These are phyloP conservation scores for Octonoba sinensis DNA, from an alignment of 2,888 invertebrate genomes.

Conservation along the genomic window DNA sequence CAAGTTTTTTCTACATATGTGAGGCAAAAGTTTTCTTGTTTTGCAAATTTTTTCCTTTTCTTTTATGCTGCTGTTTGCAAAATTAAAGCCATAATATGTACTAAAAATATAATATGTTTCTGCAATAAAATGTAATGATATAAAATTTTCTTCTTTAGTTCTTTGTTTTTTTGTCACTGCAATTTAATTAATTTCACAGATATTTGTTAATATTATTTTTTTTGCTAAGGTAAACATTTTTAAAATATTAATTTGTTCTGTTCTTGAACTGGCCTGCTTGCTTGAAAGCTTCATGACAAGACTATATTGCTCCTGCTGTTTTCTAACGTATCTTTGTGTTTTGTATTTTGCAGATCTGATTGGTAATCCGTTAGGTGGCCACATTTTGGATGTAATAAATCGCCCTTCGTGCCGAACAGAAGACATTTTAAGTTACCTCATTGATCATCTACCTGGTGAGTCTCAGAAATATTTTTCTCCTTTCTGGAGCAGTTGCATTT, in stretches of 20 bases:
- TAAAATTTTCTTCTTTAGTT: no score
- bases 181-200: no score
- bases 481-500: no score
- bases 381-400: constrained; percentile 41
- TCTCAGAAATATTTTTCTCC: neutral
- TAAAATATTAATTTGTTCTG: neutral
- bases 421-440: constrained; percentile 53
- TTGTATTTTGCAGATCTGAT: constrained; percentile 30
- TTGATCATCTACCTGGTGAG: constrained; percentile 55
- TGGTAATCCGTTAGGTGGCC: constrained; percentile 58
- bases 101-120: no score
- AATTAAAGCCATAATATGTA: no score
- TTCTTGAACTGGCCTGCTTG: neutral
- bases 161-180: no score
- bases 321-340: neutral
- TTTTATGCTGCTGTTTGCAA: no score
- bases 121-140: no score
- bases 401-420: constrained; percentile 40
- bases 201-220: neutral
- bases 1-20: no score
- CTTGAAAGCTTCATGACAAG: neutral
- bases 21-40: no score
- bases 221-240: neutral
- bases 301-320: neutral
- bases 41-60: no score